These are phyloP conservation scores for Diglossa cyanea DNA, from an alignment of 2,797 vertebrate genomes.

Conservation along the genomic window DNA sequence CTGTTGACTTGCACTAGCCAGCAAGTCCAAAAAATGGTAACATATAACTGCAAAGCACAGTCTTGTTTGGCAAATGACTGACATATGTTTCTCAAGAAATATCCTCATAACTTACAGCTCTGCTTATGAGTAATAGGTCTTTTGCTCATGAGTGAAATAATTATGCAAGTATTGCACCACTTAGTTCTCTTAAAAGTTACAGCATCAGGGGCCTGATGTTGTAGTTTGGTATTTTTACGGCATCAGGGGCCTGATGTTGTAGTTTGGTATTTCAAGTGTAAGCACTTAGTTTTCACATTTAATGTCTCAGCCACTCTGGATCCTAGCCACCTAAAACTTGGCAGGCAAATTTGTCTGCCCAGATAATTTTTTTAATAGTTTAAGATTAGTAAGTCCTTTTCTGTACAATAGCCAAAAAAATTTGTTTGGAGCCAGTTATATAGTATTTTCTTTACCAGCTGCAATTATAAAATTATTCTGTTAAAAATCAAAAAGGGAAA, in stretches of 20 bases:
- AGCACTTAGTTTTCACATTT: slow-evolving; percentile 57
- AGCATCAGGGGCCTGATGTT: slow-evolving; percentile 40
- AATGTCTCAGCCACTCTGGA: slow-evolving; percentile 66
- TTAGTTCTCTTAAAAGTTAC: slow-evolving; percentile 70
- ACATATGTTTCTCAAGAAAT: slow-evolving; percentile 39
- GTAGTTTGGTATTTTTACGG: slow-evolving; percentile 69
- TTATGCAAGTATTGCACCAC: slow-evolving; percentile 41
- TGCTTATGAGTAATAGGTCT: slow-evolving; percentile 9
- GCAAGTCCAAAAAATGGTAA: not conserved
- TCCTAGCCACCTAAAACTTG: slow-evolving; percentile 69
- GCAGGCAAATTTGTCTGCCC: slow-evolving; percentile 47
- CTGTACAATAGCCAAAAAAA: slow-evolving; percentile 17
- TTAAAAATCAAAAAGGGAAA: not conserved
- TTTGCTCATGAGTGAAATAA: slow-evolving; percentile 63
- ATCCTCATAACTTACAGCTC: slow-evolving; percentile 17
- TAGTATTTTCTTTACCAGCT: not conserved
- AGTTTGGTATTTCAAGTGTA: slow-evolving; percentile 67
- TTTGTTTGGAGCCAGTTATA: slow-evolving; percentile 39
- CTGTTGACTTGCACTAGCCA: not conserved
- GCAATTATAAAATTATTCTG: slow-evolving; percentile 11
- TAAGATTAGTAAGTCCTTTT: slow-evolving; percentile 56
- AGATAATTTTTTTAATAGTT: slow-evolving; percentile 60
- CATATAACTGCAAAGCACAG: not conserved
- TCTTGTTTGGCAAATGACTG: slow-evolving; percentile 19
- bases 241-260: slow-evolving; percentile 35